Conservation (phyloP, 2,888 invertebrate species). For the Copidosoma aretas region DNA sequence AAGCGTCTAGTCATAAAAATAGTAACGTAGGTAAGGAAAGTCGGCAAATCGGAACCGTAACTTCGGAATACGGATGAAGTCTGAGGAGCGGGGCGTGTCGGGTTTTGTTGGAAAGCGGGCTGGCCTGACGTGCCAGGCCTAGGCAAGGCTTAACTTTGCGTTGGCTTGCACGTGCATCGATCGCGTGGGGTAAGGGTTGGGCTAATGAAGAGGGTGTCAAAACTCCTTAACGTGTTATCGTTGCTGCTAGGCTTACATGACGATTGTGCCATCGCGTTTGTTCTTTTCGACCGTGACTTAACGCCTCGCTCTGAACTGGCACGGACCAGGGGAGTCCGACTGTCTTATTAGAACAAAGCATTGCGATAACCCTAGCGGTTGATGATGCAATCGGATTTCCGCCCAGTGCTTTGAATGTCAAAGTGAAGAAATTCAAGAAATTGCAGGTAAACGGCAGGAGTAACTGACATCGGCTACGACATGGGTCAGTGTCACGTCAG, state of each 20-base stretch:
- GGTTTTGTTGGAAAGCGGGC: constrained; percentile 66
- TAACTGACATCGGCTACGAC: background rate
- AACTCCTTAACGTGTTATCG: too few species aligned
- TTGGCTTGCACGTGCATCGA: too few species aligned
- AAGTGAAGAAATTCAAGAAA: constrained; percentile 72
- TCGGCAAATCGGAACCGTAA: constrained; percentile 73
- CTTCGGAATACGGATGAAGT: constrained; percentile 78
- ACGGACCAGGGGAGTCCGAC: constrained; percentile 66
- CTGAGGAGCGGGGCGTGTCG: constrained; percentile 72
- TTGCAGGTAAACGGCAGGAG: constrained; percentile 69
- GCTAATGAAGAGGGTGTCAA: too few species aligned
- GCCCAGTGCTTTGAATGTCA: constrained; percentile 71
- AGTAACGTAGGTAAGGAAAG: constrained; percentile 75
- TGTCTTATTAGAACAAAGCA: constrained; percentile 63
- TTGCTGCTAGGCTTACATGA: too few species aligned
- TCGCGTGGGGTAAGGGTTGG: too few species aligned
- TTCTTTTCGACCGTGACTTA: constrained; percentile 64
- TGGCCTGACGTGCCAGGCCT: constrained; percentile 14
- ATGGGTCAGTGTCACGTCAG: too few species aligned
- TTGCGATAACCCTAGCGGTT: constrained; percentile 70
- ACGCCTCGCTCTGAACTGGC: constrained; percentile 60
- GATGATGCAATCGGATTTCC: constrained; percentile 73
- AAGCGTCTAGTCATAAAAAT: constrained; percentile 73
- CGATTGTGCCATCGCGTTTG: constrained; percentile 16
- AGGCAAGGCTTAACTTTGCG: too few species aligned